A percentile compares a stretch with the other conserved stretches of the same genome.
Conservation (phyloP, 1,140 invertebrate genomes). For the Oryctes rhinoceros region DNA sequence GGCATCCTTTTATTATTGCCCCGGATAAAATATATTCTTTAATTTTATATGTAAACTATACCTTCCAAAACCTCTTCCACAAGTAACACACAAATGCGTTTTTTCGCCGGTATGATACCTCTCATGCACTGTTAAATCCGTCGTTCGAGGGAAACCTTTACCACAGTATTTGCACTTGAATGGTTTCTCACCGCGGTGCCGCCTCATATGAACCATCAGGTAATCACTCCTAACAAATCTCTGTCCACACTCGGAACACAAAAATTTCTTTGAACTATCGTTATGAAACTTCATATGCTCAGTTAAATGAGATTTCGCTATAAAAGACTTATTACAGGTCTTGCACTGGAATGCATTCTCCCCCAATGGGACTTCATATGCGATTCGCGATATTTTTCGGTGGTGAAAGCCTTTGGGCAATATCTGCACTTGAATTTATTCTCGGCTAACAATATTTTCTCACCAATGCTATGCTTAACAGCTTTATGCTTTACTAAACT, state of each 20-base stretch:
- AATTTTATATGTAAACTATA: slow-evolving; percentile 38
- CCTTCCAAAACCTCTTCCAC: slow-evolving; percentile 63
- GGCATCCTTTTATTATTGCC: no score
- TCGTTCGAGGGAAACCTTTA: slow-evolving; percentile 67
- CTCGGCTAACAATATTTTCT: slow-evolving; percentile 53
- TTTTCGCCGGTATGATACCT: slow-evolving; percentile 79
- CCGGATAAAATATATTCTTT: no score
- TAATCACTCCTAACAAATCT: slow-evolving; percentile 67
- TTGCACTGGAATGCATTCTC: slow-evolving; percentile 64
- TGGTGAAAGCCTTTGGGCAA: slow-evolving; percentile 62
- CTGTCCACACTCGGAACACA: slow-evolving; percentile 67
- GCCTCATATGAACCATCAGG: slow-evolving; percentile 67
- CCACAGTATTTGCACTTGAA: slow-evolving; percentile 66
- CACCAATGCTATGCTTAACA: slow-evolving; percentile 59
- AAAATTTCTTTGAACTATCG: slow-evolving; percentile 63
- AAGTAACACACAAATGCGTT: slow-evolving; percentile 70
- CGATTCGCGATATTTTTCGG: slow-evolving; percentile 63
- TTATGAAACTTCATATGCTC: slow-evolving; percentile 65
- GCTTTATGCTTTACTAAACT: slow-evolving; percentile 57
- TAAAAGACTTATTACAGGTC: slow-evolving; percentile 65
- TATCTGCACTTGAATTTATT: slow-evolving; percentile 57
- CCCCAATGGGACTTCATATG: slow-evolving; percentile 62
- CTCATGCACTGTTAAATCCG: slow-evolving; percentile 67
- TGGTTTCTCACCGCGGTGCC: slow-evolving; percentile 67
- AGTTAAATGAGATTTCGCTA: slow-evolving; percentile 64